These are phyloP conservation scores for Penaeus chinensis DNA, from an alignment of 1,140 invertebrate species.

Conservation along the genomic window DNA sequence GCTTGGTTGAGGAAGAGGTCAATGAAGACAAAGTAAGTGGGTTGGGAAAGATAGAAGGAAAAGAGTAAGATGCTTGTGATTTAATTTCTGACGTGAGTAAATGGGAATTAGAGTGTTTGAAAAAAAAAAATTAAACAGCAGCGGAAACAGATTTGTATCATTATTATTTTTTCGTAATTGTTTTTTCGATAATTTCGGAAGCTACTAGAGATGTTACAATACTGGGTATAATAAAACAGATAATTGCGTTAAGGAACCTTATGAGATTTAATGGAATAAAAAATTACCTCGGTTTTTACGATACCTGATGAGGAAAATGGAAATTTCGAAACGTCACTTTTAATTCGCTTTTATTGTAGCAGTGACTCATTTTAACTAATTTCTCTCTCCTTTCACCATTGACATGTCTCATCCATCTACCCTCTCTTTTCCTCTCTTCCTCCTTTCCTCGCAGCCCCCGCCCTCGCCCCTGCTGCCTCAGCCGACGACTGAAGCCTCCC, in stretches of 20 bases:
- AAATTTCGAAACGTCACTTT: too few species aligned
- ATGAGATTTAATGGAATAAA: too few species aligned
- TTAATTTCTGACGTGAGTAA: neutral
- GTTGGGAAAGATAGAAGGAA: slow-evolving; percentile 24
- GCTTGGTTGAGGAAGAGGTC: slow-evolving; percentile 6
- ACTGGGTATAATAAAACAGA: too few species aligned
- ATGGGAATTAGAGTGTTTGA: neutral
- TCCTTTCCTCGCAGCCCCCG: neutral
- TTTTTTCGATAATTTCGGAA: too few species aligned
- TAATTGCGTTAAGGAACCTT: too few species aligned
- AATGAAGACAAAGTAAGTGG: slow-evolving; percentile 20
- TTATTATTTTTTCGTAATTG: too few species aligned
- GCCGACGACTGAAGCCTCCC: slow-evolving; percentile 26
- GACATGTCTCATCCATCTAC: neutral
- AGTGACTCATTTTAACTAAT: neutral
- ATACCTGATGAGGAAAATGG: too few species aligned
- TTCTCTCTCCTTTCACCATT: neutral
- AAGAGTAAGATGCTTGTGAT: neutral
- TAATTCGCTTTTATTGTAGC: neutral
- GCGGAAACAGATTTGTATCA: too few species aligned
- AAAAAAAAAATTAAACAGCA: too few species aligned
- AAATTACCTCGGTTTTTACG: too few species aligned
- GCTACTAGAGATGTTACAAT: too few species aligned
- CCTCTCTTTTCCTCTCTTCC: neutral
- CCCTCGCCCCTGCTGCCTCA: slow-evolving; percentile 42